Conservation (phyloP, 2,113 vertebrate genomes). For the Nansenia antarctica region DNA sequence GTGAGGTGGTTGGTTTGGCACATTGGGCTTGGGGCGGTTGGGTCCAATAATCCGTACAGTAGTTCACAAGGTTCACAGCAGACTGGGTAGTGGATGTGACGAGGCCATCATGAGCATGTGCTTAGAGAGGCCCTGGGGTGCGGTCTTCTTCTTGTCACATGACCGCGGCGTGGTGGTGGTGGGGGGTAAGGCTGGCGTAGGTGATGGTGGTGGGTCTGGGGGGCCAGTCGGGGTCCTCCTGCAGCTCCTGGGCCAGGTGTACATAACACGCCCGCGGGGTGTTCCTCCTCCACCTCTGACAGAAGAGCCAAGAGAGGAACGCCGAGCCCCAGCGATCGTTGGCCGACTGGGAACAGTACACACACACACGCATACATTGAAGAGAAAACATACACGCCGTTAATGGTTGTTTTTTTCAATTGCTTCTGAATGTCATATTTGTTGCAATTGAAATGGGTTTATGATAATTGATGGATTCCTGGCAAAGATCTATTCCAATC, state of each 20-base stretch:
- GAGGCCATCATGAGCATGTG: too few relatives aligned
- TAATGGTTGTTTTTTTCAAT: too few relatives aligned
- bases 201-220: conserved; percentile 85
- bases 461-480: too few relatives aligned
- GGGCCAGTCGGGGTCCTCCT: conserved; percentile 87
- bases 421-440: too few relatives aligned
- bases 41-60: too few relatives aligned
- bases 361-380: neutral
- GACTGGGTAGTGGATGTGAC: neutral
- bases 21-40: too few relatives aligned
- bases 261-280: conserved; percentile 82
- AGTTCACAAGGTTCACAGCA: neutral
- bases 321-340: conserved; percentile 72
- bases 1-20: too few relatives aligned
- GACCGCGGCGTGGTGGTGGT: conserved; percentile 6
- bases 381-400: too few relatives aligned
- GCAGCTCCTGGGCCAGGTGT: conserved; percentile 87
- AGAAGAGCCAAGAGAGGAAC: conserved; percentile 75
- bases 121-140: neutral
- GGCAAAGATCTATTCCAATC: too few relatives aligned
- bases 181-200: conserved; percentile 69
- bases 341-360: conserved; percentile 66
- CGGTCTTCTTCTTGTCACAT: conserved; percentile 43
- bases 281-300: conserved; percentile 69
- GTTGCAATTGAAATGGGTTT: too few relatives aligned